Conservation (phyloP, 1,140 invertebrate species). For the Oreohelix idahoensis region DNA sequence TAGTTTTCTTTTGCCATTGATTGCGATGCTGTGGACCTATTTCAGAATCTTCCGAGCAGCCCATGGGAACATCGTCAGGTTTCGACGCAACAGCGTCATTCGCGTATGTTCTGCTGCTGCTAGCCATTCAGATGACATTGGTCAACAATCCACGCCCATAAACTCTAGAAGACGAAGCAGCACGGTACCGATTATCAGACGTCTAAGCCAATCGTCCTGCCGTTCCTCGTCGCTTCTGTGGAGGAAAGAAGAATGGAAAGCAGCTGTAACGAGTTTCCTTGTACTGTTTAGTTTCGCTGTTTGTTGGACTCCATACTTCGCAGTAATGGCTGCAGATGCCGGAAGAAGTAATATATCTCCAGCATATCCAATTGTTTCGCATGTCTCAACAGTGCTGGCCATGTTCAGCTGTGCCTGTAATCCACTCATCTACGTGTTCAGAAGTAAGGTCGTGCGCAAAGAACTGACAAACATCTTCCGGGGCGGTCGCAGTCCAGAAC, state of each 20-base stretch:
- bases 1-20: slow-evolving; percentile 79
- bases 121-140: slow-evolving; percentile 25
- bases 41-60: slow-evolving; percentile 82
- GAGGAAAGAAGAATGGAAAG: slow-evolving; percentile 76
- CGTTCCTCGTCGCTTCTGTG: slow-evolving; percentile 54
- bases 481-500: not conserved
- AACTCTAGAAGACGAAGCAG: slow-evolving; percentile 63
- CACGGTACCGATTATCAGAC: slow-evolving; percentile 57
- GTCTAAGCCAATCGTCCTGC: slow-evolving; percentile 64
- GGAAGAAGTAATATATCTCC: slow-evolving; percentile 47
- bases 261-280: slow-evolving; percentile 76
- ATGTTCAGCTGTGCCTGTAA: slow-evolving; percentile 73
- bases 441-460: slow-evolving; percentile 72
- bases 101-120: slow-evolving; percentile 49
- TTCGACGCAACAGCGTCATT: slow-evolving; percentile 78
- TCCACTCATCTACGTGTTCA: slow-evolving; percentile 77
- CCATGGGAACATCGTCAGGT: slow-evolving; percentile 80
- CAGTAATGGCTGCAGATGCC: slow-evolving; percentile 65
- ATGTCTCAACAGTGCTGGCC: slow-evolving; percentile 64
- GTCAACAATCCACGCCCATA: slow-evolving; percentile 49
- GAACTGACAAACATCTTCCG: not conserved
- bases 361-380: slow-evolving; percentile 55
- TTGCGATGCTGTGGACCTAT: slow-evolving; percentile 82
- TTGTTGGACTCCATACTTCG: slow-evolving; percentile 77
- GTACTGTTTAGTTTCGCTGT: slow-evolving; percentile 76